Conservation (phyloP, 2,888 invertebrate species). For the Ophion ventricosus region DNA sequence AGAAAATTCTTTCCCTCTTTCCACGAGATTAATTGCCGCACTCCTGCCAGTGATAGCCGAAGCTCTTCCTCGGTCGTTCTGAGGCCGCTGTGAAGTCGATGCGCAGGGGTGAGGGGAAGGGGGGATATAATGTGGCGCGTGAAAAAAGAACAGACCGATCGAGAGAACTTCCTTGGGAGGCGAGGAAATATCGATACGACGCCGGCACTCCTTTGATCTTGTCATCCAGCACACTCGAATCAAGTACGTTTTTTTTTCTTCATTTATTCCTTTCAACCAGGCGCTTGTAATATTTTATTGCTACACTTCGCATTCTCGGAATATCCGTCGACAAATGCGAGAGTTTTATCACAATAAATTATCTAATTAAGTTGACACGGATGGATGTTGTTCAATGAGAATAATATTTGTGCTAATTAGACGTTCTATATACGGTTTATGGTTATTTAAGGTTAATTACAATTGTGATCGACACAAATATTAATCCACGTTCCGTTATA, state of each 20-base stretch:
- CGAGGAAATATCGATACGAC: slow-evolving; percentile 58
- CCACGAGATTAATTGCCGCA: slow-evolving; percentile 70
- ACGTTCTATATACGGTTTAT: background rate
- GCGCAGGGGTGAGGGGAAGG: background rate
- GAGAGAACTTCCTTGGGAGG: slow-evolving; percentile 57
- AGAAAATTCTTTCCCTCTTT: slow-evolving; percentile 53
- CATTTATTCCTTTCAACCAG: too few species aligned
- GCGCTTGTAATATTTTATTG: slow-evolving; percentile 28
- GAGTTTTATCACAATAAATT: slow-evolving; percentile 9
- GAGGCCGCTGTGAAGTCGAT: slow-evolving; percentile 30
- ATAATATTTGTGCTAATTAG: background rate
- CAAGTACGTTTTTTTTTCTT: slow-evolving; percentile 48
- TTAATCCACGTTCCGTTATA: too few species aligned
- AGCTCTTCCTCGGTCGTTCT: slow-evolving; percentile 44
- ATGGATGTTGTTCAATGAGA: slow-evolving; percentile 1
- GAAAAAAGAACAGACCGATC: slow-evolving; percentile 34
- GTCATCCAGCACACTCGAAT: slow-evolving; percentile 41
- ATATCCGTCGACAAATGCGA: slow-evolving; percentile 22
- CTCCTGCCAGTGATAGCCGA: slow-evolving; percentile 63
- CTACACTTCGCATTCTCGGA: slow-evolving; percentile 32
- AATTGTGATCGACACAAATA: too few species aligned
- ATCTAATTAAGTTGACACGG: background rate
- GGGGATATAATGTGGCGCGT: slow-evolving; percentile 19
- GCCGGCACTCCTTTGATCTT: slow-evolving; percentile 64
- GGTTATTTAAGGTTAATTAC: background rate